Evolutionary conservation across 2,113 vertebrate species (phyloP).

Genomic region (Macrotus californicus): DNA sequence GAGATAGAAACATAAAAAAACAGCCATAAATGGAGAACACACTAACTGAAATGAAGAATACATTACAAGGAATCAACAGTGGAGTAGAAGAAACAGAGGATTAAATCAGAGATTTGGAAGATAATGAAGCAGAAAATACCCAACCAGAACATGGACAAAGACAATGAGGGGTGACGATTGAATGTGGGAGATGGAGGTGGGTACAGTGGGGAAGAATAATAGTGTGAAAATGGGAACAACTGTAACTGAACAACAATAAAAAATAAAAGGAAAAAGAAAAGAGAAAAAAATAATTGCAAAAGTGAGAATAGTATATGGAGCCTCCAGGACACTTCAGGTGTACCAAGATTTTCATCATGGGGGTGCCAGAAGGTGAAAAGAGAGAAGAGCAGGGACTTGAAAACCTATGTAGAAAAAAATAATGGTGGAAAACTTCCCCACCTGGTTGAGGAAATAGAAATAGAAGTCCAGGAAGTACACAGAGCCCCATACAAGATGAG

Average conservation of each 20-base stretch:
- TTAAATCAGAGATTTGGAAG: neutral
- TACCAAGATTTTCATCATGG: neutral
- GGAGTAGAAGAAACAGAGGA: neutral
- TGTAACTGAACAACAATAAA: no score
- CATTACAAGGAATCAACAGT: neutral
- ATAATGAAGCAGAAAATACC: neutral
- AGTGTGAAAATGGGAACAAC: no score
- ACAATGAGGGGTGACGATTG: no score
- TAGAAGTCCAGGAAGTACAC: neutral
- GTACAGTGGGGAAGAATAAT: no score
- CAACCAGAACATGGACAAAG: neutral
- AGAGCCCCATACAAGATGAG: neutral
- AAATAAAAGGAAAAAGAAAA: neutral
- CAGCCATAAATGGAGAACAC: neutral
- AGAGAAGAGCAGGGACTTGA: neutral
- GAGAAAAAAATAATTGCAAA: neutral
- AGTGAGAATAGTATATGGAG: neutral
- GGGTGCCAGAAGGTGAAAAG: neutral
- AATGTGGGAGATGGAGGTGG: no score
- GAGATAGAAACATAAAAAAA: neutral
- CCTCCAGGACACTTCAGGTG: neutral
- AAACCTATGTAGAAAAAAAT: neutral
- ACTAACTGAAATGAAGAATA: neutral
- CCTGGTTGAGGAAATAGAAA: neutral
- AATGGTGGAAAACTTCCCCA: neutral